Base-by-base conservation (phyloP, 2,797 vertebrate genomes). In the Paguma larvata region DNA sequence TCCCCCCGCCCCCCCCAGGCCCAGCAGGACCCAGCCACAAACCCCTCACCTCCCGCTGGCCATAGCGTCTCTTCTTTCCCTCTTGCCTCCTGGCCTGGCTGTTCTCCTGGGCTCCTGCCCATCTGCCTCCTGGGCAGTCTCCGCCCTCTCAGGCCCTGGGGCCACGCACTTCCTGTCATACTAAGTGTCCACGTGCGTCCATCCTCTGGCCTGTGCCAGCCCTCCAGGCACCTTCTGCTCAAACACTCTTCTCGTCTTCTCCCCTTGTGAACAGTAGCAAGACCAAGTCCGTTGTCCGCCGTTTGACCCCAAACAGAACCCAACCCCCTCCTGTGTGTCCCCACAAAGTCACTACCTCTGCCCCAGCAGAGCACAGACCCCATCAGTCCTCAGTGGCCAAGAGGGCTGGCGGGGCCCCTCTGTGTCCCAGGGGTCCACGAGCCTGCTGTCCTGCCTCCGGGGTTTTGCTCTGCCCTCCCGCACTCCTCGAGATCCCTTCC, bases 101-200 rank as follows among this genome's bases (percentile, higher is more conserved):
- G 48, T 16, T 10, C 30, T 73, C 70, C 56, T 27, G 38, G 38
- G 30, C 68, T 25, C 53, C 53, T 21, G 53, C 53, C 53, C 1
- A 1, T 56, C 19, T 56, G 5, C 21, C 16, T 48, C 67, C 3
- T 12, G 13, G 16, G 23, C 5, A 10, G 12, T 9, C 65, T 72
- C 68, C 11, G 53, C 53, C 23, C 41, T 68, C 3, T 62, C 53
- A 0, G 23, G 32, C 23, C 41, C 51, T 13, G 23, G 67, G 41
- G 15, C 38, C 30, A 3, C 2, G 5, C 2, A 32, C 30, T 18
- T 44, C 27, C n/a, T 16, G 48, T 44, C 38, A 14, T 2, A 18
- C 30, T 12, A 13, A 44, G 9, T 3, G 19, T 1, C 7, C 30
- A 3, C 34, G 5, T 5, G 25, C 38, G 1, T 56, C 48, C 19